Evolutionary conservation across 1,140 invertebrate genomes (phyloP), one percentile per base, ranked within the genome.

Genomic region (Centruroides sculpturatus): DNA sequence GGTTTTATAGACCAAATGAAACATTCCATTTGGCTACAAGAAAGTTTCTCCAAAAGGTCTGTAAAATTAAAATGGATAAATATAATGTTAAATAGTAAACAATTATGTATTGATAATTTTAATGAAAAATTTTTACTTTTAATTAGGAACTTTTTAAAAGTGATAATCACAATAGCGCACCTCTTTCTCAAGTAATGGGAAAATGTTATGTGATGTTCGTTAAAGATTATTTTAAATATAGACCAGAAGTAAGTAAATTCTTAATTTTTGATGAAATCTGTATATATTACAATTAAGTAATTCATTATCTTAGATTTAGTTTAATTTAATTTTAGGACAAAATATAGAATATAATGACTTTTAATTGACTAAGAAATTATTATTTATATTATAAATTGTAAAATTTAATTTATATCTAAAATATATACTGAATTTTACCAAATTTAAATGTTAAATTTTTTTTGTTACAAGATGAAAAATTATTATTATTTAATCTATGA

Each of bases 21-120:
- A 99, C 96, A 0, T 98, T 88, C 76, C 95, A 98, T 75, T 80
- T 95, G 4, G 85, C 92, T 6, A 93, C 90, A 3, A 80, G 94
- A 66, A 95, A 93, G 76, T 99, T 99, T 74, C 77, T 96, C 0
- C 88, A 95, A 68, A 88, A 82, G 73, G 80, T 74, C 57, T 9
- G 56, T 1, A 10, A 51, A 51, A 1, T 23, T 23, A 23, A 23
- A 23, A 23, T 23, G 23, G 0, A 23, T 23, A 2, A 23, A 23
- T 23, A 23, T 23, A 23, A 23, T 23, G 23, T 23, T 23, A 23
- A 23, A 23, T 23, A 23, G 23, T n/a, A n/a, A n/a, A n/a, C n/a
- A n/a, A n/a, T n/a, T n/a, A n/a, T n/a, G n/a, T 49, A n/a, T 10
- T 49, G 48, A 10, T 5, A 47, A 56, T 51, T 56, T 52, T 34